These are phyloP conservation scores for Caenorhabditis panamensis DNA, from an alignment of 2,888 invertebrate species.

Conservation along the genomic window DNA sequence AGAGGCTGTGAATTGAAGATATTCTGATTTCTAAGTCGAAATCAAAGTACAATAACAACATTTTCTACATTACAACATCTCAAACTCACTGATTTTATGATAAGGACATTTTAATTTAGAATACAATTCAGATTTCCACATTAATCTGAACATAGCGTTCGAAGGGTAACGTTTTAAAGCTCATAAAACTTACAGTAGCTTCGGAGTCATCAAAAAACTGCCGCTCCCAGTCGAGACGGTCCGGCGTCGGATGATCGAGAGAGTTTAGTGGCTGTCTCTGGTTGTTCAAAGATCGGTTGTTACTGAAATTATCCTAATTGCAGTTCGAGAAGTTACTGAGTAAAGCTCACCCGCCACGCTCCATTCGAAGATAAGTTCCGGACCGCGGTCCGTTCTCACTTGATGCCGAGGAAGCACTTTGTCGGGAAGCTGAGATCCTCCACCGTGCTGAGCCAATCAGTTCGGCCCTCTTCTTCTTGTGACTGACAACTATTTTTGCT, in stretches of 20 bases:
- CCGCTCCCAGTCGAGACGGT: slow-evolving; percentile 77
- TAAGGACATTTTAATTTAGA: not conserved
- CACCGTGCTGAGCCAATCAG: slow-evolving; percentile 68
- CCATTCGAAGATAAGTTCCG: slow-evolving; percentile 62
- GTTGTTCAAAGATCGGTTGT: slow-evolving; percentile 44
- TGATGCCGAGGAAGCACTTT: slow-evolving; percentile 48
- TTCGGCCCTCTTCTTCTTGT: slow-evolving; percentile 69
- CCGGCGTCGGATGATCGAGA: slow-evolving; percentile 68
- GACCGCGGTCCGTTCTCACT: slow-evolving; percentile 32
- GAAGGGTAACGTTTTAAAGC: not conserved
- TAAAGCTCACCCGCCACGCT: slow-evolving; percentile 39
- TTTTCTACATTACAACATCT: not conserved
- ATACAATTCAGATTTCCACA: slow-evolving; percentile 42
- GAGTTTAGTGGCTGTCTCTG: slow-evolving; percentile 63
- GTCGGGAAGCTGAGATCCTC: slow-evolving; percentile 67
- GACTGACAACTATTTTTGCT: slow-evolving; percentile 70
- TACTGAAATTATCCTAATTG: slow-evolving; percentile 6
- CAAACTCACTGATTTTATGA: slow-evolving; percentile 36
- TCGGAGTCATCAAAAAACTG: slow-evolving; percentile 78
- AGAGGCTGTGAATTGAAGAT: not conserved
- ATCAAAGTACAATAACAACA: slow-evolving; percentile 35
- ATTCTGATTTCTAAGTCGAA: not conserved
- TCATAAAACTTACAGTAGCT: slow-evolving; percentile 58
- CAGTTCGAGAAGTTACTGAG: no score
- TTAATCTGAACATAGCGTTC: slow-evolving; percentile 39